Evolutionary conservation across 2,113 vertebrate species (phyloP).

Genomic region (Pogonocichla stellata): DNA sequence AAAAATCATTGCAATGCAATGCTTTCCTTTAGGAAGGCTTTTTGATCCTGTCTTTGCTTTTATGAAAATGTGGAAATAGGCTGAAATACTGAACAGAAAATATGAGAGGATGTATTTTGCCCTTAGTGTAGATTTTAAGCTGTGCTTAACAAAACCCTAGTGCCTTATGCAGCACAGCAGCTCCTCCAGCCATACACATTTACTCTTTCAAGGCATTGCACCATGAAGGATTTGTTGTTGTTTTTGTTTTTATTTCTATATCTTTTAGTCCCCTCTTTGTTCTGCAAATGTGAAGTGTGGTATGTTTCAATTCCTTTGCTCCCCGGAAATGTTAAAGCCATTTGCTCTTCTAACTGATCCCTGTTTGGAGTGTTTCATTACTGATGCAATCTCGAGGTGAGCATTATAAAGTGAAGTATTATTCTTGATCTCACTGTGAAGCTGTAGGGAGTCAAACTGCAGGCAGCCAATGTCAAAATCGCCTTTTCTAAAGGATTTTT

Average conservation of each 20-base stretch:
- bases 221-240: background rate
- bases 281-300: background rate
- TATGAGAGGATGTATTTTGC: background rate
- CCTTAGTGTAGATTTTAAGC: background rate
- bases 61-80: background rate
- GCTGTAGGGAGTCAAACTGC: conserved; percentile 31
- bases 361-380: conserved; percentile 65
- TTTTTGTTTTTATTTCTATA: background rate
- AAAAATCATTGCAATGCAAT: background rate
- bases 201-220: background rate
- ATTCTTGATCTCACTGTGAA: conserved; percentile 45
- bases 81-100: background rate
- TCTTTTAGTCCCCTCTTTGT: conserved; percentile 25
- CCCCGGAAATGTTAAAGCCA: conserved; percentile 39
- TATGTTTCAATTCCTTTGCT: conserved; percentile 42
- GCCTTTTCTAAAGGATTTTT: conserved; percentile 9
- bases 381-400: conserved; percentile 59
- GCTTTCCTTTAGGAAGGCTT: background rate
- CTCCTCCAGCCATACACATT: background rate
- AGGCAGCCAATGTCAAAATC: conserved; percentile 48
- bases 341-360: conserved; percentile 68
- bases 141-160: background rate
- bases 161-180: background rate
- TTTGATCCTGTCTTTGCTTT: background rate
- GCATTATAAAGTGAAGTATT: conserved; percentile 54